These are phyloP conservation scores for Oedothorax gibbosus DNA, from an alignment of 1,140 invertebrate genomes.

Conservation along the genomic window DNA sequence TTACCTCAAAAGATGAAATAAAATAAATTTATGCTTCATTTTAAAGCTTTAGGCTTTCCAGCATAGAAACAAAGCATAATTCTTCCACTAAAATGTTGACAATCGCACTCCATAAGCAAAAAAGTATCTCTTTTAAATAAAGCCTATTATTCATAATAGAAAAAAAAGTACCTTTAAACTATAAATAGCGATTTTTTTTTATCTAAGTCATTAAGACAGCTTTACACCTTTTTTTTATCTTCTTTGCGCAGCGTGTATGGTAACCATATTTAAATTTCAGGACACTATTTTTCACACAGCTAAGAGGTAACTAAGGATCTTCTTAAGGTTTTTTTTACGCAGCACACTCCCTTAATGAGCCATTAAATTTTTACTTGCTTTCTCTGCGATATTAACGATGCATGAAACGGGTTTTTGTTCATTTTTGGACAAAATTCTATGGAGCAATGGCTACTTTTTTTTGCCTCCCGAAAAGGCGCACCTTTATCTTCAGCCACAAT, in stretches of 20 bases:
- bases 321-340: conserved; percentile 49
- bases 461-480: not conserved
- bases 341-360: conserved; percentile 46
- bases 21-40: too few relatives aligned
- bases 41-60: too few relatives aligned
- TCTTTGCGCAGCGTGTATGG: conserved; percentile 10
- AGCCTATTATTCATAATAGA: conserved; percentile 53
- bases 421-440: conserved; percentile 7
- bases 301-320: conserved; percentile 49
- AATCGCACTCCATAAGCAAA: conserved; percentile 14
- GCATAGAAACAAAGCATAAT: too few relatives aligned
- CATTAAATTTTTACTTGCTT: conserved; percentile 53
- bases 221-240: conserved; percentile 60
- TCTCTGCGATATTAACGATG: conserved; percentile 51
- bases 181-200: conserved; percentile 54
- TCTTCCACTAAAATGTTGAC: not conserved
- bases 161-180: conserved; percentile 46
- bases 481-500: conserved; percentile 45
- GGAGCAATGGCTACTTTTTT: conserved; percentile 3
- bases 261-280: conserved; percentile 58
- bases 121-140: conserved; percentile 54
- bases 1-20: too few relatives aligned
- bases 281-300: conserved; percentile 59
- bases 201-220: conserved; percentile 44
- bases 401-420: conserved; percentile 21